These are phyloP conservation scores for Drosophila seguyi DNA, from an alignment of 1,140 invertebrate species.

Conservation along the genomic window DNA sequence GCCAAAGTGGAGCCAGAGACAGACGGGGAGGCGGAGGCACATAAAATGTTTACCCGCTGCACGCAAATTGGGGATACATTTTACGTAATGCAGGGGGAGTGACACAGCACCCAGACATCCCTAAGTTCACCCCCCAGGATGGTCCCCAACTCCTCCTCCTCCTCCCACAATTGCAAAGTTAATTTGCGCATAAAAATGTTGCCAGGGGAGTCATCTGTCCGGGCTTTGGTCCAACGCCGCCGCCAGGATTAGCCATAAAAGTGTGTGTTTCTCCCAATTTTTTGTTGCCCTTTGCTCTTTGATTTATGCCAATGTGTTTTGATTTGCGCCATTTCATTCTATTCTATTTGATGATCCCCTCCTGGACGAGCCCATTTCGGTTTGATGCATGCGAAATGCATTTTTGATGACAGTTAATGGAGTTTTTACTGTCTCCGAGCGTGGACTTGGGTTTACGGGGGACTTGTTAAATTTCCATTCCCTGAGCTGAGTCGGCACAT, in stretches of 20 bases:
- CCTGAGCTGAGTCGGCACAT: slow-evolving; percentile 64
- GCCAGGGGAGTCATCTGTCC: slow-evolving; percentile 60
- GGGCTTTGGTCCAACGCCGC: slow-evolving; percentile 34
- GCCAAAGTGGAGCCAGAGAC: slow-evolving; percentile 71
- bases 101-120: slow-evolving; percentile 47
- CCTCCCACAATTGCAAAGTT: slow-evolving; percentile 69
- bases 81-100: slow-evolving; percentile 65
- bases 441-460: slow-evolving; percentile 39
- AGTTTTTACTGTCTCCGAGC: slow-evolving; percentile 77
- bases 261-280: slow-evolving; percentile 31
- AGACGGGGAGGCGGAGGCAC: slow-evolving; percentile 21
- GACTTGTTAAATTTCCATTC: slow-evolving; percentile 34
- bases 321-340: slow-evolving; percentile 80
- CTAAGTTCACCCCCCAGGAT: slow-evolving; percentile 3
- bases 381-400: slow-evolving; percentile 78
- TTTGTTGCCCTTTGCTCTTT: slow-evolving; percentile 51
- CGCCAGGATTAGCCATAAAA: slow-evolving; percentile 78
- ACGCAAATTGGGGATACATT: slow-evolving; percentile 85
- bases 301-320: slow-evolving; percentile 79
- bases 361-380: slow-evolving; percentile 13
- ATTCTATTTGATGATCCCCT: slow-evolving; percentile 72
- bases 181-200: slow-evolving; percentile 81
- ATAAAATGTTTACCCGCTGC: slow-evolving; percentile 79
- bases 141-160: neutral
- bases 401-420: slow-evolving; percentile 83